Evolutionary conservation across 2,797 vertebrate genomes (phyloP).

Genomic region (Lithobates sylvaticus): DNA sequence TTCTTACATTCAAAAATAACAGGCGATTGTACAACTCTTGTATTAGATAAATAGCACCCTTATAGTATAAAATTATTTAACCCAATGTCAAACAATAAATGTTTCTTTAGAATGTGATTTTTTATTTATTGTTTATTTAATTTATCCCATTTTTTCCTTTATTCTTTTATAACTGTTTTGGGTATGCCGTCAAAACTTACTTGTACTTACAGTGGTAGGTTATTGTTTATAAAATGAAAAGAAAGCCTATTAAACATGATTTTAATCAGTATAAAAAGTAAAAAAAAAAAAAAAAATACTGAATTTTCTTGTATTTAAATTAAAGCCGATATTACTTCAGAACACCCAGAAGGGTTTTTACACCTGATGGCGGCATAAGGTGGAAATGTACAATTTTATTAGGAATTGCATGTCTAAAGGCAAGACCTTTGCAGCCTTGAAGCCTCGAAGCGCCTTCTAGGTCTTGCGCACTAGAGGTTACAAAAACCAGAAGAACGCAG

Average conservation of each 20-base stretch:
- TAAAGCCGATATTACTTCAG: not conserved
- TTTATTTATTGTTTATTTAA: too few relatives aligned
- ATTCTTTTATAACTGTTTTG: not conserved
- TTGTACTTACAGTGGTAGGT: not conserved
- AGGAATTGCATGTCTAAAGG: not conserved
- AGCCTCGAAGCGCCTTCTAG: not conserved
- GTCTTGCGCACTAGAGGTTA: not conserved
- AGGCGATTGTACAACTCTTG: not conserved
- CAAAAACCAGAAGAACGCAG: not conserved
- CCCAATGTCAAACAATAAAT: too few relatives aligned
- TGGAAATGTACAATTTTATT: not conserved
- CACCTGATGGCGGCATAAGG: constrained; percentile 2
- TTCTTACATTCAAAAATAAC: not conserved
- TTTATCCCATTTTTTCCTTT: too few relatives aligned
- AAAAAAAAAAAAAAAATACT: too few relatives aligned
- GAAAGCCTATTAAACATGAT: not conserved
- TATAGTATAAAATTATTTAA: not conserved
- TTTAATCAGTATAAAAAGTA: not conserved
- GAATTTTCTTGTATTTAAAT: not conserved
- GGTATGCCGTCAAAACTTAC: not conserved
- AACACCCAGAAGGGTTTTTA: not conserved
- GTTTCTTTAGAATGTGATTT: too few relatives aligned
- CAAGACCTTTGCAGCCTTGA: constrained; percentile 11
- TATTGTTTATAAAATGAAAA: not conserved
- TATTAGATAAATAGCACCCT: not conserved